phyloP scores from a whole-genome alignment of 2,888 invertebrate species.

The Blastobasis lacticolella region DNA sequence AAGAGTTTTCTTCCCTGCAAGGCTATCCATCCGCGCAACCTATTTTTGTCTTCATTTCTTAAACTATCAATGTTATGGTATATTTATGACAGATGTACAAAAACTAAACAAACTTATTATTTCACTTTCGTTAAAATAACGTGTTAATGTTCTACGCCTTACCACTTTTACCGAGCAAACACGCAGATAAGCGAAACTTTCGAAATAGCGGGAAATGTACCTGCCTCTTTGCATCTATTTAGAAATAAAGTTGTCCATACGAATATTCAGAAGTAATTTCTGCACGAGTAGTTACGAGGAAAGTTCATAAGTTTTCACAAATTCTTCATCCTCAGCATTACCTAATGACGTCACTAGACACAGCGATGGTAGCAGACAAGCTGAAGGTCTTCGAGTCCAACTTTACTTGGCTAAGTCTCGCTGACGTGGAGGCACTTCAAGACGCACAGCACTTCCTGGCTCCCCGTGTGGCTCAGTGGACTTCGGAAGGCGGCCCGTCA shows the following conservation, averaged over 20 bases:
- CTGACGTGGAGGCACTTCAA: conserved; percentile 42
- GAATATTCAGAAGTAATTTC: too few species aligned
- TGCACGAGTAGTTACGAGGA: not conserved
- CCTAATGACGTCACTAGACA: conserved; percentile 50
- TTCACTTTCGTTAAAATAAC: too few species aligned
- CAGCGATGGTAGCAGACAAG: conserved; percentile 39
- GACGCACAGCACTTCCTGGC: conserved; percentile 40
- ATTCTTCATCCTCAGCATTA: conserved; percentile 42
- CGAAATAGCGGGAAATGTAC: not conserved
- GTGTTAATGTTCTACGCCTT: too few species aligned
- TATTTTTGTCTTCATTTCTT: too few species aligned
- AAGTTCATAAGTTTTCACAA: not conserved
- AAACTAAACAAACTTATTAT: too few species aligned
- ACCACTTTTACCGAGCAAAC: not conserved
- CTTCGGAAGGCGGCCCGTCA: conserved; percentile 15
- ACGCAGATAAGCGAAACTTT: not conserved
- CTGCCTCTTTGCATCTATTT: too few species aligned
- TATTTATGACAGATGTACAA: too few species aligned
- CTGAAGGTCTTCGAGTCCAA: conserved; percentile 40
- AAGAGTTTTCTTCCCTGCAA: too few species aligned
- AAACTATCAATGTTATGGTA: too few species aligned
- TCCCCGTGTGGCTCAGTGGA: conserved; percentile 51
- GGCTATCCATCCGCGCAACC: too few species aligned
- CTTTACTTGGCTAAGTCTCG: conserved; percentile 57
- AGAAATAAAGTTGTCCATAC: too few species aligned